A percentile compares a stretch with the other conserved stretches of the same genome.
These are phyloP conservation scores for Agrotis ipsilon DNA, from an alignment of 2,888 invertebrate genomes.

Conservation along the genomic window DNA sequence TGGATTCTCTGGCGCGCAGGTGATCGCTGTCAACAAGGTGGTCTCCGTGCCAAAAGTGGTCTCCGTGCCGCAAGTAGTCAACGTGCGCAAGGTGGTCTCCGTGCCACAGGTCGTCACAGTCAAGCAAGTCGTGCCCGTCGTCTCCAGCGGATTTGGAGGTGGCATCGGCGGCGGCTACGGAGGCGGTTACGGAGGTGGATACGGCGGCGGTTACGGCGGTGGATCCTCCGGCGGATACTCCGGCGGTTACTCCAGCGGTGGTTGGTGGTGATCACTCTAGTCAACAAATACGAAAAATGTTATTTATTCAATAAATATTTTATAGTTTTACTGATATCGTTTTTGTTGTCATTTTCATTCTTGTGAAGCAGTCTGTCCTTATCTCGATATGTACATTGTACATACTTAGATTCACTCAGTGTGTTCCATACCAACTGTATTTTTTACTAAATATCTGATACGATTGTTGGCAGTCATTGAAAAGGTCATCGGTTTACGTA, in stretches of 20 bases:
- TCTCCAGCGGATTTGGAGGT: slow-evolving; percentile 44
- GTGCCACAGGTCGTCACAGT: slow-evolving; percentile 78
- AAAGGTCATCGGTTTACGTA: too few relatives aligned
- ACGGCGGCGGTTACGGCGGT: slow-evolving; percentile 18
- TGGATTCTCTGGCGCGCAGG: slow-evolving; percentile 65
- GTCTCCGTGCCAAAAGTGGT: slow-evolving; percentile 74
- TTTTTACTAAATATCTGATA: too few relatives aligned
- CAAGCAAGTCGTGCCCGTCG: slow-evolving; percentile 70
- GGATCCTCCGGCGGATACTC: slow-evolving; percentile 25
- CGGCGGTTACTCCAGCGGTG: slow-evolving; percentile 46
- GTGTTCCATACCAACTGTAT: too few relatives aligned
- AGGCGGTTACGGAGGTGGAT: slow-evolving; percentile 42
- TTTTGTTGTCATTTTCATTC: too few relatives aligned
- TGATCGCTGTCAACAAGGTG: slow-evolving; percentile 72
- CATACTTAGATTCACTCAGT: too few relatives aligned
- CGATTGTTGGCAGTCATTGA: neutral
- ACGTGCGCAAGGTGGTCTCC: slow-evolving; percentile 76
- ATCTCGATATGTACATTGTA: too few relatives aligned
- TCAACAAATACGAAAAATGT: slow-evolving; percentile 22
- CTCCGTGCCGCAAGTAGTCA: slow-evolving; percentile 72
- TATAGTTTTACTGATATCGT: neutral
- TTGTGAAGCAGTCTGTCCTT: too few relatives aligned
- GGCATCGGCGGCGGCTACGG: slow-evolving; percentile 39
- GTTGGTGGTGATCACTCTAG: slow-evolving; percentile 63
- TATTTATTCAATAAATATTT: slow-evolving; percentile 39